Evolutionary conservation across 2,797 vertebrate genomes (phyloP), one percentile per base, ranked within the genome.

Genomic region (Aselliscus stoliczkanus): DNA sequence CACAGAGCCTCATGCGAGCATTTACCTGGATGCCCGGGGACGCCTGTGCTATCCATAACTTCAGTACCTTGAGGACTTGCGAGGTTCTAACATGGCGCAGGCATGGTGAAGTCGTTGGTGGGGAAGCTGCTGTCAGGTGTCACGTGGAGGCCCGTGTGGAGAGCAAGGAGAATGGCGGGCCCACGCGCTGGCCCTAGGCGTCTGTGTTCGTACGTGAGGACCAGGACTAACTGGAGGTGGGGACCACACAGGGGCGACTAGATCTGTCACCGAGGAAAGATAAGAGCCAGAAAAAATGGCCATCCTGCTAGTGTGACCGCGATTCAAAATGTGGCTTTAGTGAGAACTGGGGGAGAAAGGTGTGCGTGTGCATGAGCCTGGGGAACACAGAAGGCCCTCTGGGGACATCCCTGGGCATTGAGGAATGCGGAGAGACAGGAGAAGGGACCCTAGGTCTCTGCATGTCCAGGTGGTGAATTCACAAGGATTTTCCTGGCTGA

Each of bases 71-170:
- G 31, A 84, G 31, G 58, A 58, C 11, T 39, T 1, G 9, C 25
- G 42, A 27, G 11, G 18, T 47, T 47, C 70, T 23, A 1, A 10
- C 3, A 31, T 2, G 1, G 4, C 1, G 6, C 23, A 7, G 56
- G 5, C 4, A 2, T 85, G 23, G 9, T 34, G 21, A 20, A 1
- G 27, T n/a, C 0, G 2, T 4, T 23, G 60, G 54, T 17, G 20
- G 52, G 75, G 31, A n/a, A 31, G 31, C 60, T 34, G 2, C 11
- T 54, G 23, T 47, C 29, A 50, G 47, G 47, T 15, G 47, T 50
- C 47, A 50, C 12, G 47, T 50, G 47, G 47, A 4, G 17, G 15
- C 4, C 4, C 0, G 39, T 42, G 4, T 42, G 54, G 56, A 60
- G 4, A 44, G 37, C 52, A 79, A 39, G 58, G 85, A 54, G 23